These are phyloP conservation scores for Eubasilissa splendida DNA, from an alignment of 2,888 invertebrate species.

Conservation along the genomic window DNA sequence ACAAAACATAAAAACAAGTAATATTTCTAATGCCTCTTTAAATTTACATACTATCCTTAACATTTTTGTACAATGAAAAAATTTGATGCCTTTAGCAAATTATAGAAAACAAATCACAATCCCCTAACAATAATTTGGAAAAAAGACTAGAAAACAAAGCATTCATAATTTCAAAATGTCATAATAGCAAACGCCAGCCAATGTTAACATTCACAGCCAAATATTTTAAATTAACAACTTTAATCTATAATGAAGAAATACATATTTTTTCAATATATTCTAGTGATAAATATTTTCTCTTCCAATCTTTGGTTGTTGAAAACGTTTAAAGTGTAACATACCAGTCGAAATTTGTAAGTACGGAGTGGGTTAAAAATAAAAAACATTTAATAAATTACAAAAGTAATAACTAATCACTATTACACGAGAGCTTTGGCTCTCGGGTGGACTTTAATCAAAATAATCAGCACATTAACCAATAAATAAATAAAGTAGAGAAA, in stretches of 20 bases:
- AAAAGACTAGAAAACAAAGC: constrained; percentile 25
- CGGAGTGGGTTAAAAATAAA: constrained; percentile 6
- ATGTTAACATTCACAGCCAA: constrained; percentile 35
- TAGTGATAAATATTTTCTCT: constrained; percentile 19
- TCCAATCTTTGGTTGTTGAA: constrained; percentile 35
- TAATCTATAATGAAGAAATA: neutral
- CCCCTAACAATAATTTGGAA: constrained; percentile 21
- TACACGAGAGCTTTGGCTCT: constrained; percentile 21
- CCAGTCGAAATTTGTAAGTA: constrained; percentile 10
- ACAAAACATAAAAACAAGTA: constrained; percentile 8
- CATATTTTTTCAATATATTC: constrained; percentile 15
- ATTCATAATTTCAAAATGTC: constrained; percentile 26
- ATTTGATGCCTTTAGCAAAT: no score
- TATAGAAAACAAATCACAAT: neutral
- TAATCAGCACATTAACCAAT: no score
- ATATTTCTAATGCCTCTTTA: neutral
- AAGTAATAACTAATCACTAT: constrained; percentile 23
- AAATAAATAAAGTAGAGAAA: neutral
- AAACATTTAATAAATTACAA: constrained; percentile 8
- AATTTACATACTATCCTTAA: constrained; percentile 1
- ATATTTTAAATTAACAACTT: constrained; percentile 28
- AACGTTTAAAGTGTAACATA: constrained; percentile 2
- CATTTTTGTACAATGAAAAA: no score
- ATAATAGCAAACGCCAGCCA: constrained; percentile 9
- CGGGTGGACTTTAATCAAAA: neutral